phyloP scores from a whole-genome alignment of 1,140 invertebrate species.

The Ostrea edulis region DNA sequence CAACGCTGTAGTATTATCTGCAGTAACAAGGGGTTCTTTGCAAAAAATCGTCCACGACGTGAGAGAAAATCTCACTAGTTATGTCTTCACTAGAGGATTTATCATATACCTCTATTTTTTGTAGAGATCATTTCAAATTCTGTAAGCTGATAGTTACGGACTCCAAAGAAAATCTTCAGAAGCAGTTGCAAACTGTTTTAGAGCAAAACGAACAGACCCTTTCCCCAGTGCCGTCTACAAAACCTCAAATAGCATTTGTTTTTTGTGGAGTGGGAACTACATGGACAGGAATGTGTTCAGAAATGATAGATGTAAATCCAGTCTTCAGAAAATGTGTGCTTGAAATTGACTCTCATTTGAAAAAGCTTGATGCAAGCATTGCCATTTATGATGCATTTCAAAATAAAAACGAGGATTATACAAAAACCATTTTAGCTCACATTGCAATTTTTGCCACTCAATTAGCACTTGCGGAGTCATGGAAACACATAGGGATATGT shows the following conservation, averaged over 20 bases:
- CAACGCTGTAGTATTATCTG: not conserved
- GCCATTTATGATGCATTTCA: not conserved
- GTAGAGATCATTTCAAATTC: not conserved
- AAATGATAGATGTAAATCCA: not conserved
- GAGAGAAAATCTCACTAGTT: not conserved
- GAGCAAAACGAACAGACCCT: not conserved
- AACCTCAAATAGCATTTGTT: not conserved
- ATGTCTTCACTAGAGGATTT: not conserved
- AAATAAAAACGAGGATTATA: conserved; percentile 13
- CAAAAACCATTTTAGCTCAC: conserved; percentile 54
- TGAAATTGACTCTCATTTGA: not conserved
- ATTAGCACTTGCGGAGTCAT: conserved; percentile 51
- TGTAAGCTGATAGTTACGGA: not conserved
- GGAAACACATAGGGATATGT: conserved; percentile 49
- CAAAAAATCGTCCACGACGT: not conserved
- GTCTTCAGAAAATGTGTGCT: not conserved
- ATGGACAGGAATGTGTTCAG: conserved; percentile 22
- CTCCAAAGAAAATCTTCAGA: not conserved
- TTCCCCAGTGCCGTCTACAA: not conserved
- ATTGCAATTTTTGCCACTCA: conserved; percentile 60
- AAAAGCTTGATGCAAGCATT: not conserved
- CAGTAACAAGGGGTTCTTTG: not conserved
- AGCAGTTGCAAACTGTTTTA: not conserved
- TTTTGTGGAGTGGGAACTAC: conserved; percentile 31
- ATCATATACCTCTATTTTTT: not conserved